Percentiles rank a stretch among this genome's conserved stretches.
phyloP scores from a whole-genome alignment of 2,113 vertebrate species.

The Labrus mixtus region DNA sequence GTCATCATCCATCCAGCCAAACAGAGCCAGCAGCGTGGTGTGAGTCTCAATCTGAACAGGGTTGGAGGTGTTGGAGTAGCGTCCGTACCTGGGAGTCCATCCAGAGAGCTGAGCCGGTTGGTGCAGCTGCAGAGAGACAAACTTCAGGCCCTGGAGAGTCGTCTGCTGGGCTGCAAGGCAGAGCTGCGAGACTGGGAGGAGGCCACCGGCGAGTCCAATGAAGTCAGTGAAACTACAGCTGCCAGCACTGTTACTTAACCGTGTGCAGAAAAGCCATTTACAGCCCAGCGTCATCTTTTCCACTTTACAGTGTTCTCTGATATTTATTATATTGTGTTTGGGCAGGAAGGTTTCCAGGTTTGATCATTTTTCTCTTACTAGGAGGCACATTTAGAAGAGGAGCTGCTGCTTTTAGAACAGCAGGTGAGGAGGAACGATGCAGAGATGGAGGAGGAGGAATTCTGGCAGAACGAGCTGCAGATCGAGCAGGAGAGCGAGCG shows the following conservation, averaged over 20 bases:
- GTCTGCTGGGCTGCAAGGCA: conserved; percentile 88
- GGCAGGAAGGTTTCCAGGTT: background rate
- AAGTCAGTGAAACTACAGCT: conserved; percentile 57
- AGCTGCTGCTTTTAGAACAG: conserved; percentile 90
- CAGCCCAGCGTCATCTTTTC: background rate
- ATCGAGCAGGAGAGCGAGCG: conserved; percentile 94
- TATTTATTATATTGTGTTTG: background rate
- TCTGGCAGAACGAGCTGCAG: conserved; percentile 96
- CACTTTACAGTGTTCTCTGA: too few species aligned
- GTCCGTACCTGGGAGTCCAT: conserved; percentile 70
- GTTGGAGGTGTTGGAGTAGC: conserved; percentile 54
- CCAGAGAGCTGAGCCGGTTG: conserved; percentile 89
- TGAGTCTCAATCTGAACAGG: conserved; percentile 69
- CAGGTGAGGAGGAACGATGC: conserved; percentile 91
- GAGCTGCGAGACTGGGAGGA: conserved; percentile 91
- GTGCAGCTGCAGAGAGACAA: conserved; percentile 92
- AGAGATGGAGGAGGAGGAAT: conserved; percentile 94
- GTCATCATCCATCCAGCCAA: conserved; percentile 62
- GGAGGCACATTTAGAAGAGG: conserved; percentile 85
- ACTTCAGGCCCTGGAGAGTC: conserved; percentile 89
- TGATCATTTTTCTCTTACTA: background rate
- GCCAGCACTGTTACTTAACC: conserved; percentile 8
- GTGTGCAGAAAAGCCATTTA: background rate
- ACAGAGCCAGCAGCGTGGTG: conserved; percentile 59
- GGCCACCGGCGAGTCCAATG: conserved; percentile 47